Evolutionary conservation across 2,888 invertebrate species (phyloP).

Genomic region (Drosophila nr. medialis): DNA sequence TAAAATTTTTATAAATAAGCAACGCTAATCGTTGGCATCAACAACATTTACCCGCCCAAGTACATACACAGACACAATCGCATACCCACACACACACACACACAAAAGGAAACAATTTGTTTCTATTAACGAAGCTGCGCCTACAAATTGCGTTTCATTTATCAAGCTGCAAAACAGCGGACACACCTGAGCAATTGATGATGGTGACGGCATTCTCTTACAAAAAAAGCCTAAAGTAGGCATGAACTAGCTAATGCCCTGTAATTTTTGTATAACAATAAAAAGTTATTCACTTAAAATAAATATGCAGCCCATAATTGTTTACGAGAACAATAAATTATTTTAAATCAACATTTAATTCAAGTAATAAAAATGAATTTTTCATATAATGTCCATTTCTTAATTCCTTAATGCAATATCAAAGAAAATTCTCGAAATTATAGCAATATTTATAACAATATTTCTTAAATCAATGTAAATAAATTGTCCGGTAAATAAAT

Average conservation of each 20-base stretch:
- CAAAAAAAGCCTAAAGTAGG: constrained; percentile 11
- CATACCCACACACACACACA: constrained; percentile 1
- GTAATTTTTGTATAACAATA: not conserved
- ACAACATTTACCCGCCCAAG: constrained; percentile 12
- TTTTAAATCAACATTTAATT: not conserved
- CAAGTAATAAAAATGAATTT: not conserved
- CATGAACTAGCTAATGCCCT: constrained; percentile 25
- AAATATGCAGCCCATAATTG: not conserved
- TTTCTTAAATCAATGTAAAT: not conserved
- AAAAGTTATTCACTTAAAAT: not conserved
- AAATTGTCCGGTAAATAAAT: not conserved
- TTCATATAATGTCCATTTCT: not conserved
- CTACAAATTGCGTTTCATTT: constrained; percentile 77
- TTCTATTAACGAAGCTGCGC: constrained; percentile 78
- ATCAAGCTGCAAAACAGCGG: constrained; percentile 61
- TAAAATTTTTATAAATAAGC: constrained; percentile 75
- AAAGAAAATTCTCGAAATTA: not conserved
- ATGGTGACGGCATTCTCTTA: constrained; percentile 50
- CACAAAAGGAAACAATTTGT: constrained; percentile 69
- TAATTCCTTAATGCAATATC: not conserved
- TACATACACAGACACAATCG: not conserved
- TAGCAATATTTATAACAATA: not conserved
- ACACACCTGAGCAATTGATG: constrained; percentile 74
- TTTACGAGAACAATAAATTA: no score
- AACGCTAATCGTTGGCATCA: constrained; percentile 66